Conservation (phyloP, 2,888 invertebrate genomes). For the Campoplex nolae region DNA sequence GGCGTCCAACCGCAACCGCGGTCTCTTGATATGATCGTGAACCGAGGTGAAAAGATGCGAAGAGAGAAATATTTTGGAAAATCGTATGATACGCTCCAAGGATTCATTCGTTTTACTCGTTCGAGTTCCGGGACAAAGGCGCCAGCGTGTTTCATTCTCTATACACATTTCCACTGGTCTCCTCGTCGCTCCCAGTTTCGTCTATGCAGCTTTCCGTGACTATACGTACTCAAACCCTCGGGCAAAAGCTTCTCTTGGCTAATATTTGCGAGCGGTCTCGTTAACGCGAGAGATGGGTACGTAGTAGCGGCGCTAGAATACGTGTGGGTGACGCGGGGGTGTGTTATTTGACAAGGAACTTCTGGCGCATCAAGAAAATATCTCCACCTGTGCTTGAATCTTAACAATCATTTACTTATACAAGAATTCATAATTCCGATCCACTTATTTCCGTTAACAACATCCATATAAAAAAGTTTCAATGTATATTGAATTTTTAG, state of each 20-base stretch:
- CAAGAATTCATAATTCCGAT: background rate
- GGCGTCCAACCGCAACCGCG: no score
- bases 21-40: no score
- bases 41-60: no score
- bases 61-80: background rate
- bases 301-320: background rate
- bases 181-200: background rate
- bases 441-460: background rate
- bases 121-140: constrained; percentile 45
- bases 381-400: background rate
- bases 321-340: constrained; percentile 25
- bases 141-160: constrained; percentile 59
- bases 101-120: constrained; percentile 40
- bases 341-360: constrained; percentile 49
- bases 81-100: constrained; percentile 6
- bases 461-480: background rate
- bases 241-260: constrained; percentile 58
- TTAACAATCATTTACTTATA: constrained; percentile 13
- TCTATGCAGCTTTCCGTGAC: background rate
- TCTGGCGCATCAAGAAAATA: constrained; percentile 9
- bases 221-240: constrained; percentile 23
- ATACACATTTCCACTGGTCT: background rate
- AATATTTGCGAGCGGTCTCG: constrained; percentile 67
- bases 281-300: constrained; percentile 51
- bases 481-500: background rate